phyloP scores from a whole-genome alignment of 1,140 invertebrate genomes.

The Drosophila kepulauana region DNA sequence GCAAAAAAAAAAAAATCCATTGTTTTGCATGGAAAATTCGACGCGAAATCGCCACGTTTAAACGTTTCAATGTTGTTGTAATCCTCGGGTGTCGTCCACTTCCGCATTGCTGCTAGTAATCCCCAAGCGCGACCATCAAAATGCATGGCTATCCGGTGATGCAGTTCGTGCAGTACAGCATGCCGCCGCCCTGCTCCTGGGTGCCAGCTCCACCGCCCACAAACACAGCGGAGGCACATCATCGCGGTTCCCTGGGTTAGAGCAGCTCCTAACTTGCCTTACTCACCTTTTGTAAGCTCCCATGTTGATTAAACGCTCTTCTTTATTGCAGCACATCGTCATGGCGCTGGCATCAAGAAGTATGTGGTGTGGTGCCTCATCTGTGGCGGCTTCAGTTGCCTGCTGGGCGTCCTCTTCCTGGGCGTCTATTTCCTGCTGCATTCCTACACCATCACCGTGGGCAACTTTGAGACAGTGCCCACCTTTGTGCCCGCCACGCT shows the following conservation, averaged over 20 bases:
- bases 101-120: background rate
- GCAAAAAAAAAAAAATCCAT: constrained; percentile 11
- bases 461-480: constrained; percentile 93
- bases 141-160: constrained; percentile 88
- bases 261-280: background rate
- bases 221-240: constrained; percentile 59
- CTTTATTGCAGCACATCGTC: constrained; percentile 61
- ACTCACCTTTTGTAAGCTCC: background rate
- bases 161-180: constrained; percentile 87
- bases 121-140: background rate
- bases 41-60: constrained; percentile 1
- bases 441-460: constrained; percentile 91
- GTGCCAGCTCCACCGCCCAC: constrained; percentile 81
- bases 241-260: constrained; percentile 61
- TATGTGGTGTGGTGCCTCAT: constrained; percentile 92
- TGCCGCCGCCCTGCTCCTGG: constrained; percentile 85
- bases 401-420: constrained; percentile 91
- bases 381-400: constrained; percentile 90
- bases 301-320: background rate
- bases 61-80: constrained; percentile 7
- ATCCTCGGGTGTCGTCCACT: background rate
- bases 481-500: constrained; percentile 92
- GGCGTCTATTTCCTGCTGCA: constrained; percentile 91
- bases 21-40: constrained; percentile 12
- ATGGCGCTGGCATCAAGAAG: constrained; percentile 86